Evolutionary conservation across 2,113 vertebrate genomes (phyloP), one percentile per base, ranked within the genome.

Genomic region (human): DNA sequence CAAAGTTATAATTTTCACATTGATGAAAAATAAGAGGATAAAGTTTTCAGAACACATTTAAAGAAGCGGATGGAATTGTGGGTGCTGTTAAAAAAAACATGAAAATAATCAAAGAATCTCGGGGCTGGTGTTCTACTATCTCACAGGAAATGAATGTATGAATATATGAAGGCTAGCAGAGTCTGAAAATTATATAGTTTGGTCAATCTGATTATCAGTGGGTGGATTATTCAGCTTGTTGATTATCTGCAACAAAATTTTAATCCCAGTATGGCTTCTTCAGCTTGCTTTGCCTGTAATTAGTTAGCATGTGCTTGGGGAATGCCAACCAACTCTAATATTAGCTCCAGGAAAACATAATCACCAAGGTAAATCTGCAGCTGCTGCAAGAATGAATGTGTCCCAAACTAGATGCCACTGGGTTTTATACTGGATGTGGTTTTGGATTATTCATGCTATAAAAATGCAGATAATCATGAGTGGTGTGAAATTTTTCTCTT

Each of bases 281-380:
- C 50, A 86, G 45, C 55, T 97, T 89, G 68, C 79, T 97, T 97
- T 96, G 79, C 64, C 82, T 97, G 89, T 59, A 97, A 73, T 97
- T 97, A 97, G 64, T 78, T 88, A 94, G 78, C 79, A 83, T 92
- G 89, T 94, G 75, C 43, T 95, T 97, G 80, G 89, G 86, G 92
- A 96, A 97, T 96, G 92, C 83, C 96, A 95, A 75, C 61, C 45
- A 93, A 96, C 70, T 94, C 78, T 96, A 96, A 93, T 96, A 97
- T 97, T 98, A 97, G 86, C 89, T 97, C 68, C 55, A 93, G 93
- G 89, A 97, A 98, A 97, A 91, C n/a, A 94, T 91, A 96, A 93
- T 89, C 79, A 89, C 86, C 68, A 96, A 97, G 95, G 96, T 97
- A 97, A 96, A 94, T 94, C 83, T 96, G 95, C 93, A 97, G 97